A percentile compares a stretch with the other conserved stretches of the same genome.
Evolutionary conservation across 1,140 invertebrate species (phyloP).

Genomic region (Rhynchophorus ferrugineus): DNA sequence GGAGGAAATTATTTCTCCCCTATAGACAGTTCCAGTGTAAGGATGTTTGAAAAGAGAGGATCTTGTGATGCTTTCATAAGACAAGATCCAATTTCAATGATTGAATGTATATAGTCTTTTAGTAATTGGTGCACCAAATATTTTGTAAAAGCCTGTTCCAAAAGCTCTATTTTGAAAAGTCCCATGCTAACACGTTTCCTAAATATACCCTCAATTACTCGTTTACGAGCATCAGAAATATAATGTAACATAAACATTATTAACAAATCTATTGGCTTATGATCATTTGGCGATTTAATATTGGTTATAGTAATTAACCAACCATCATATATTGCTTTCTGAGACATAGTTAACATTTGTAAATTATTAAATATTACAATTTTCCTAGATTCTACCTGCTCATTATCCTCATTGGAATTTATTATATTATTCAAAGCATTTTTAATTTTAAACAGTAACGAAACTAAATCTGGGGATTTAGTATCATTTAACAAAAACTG

Average conservation of each 20-base stretch:
- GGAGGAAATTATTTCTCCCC: conserved; percentile 31
- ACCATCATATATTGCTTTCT: conserved; percentile 26
- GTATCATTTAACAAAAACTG: conserved; percentile 32
- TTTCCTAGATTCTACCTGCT: conserved; percentile 28
- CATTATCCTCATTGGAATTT: conserved; percentile 8
- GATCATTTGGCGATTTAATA: conserved; percentile 24
- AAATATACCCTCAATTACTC: conserved; percentile 40
- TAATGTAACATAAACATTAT: conserved; percentile 41
- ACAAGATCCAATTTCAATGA: conserved; percentile 40
- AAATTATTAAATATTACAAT: conserved; percentile 30
- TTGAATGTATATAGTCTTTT: conserved; percentile 37
- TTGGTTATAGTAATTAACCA: conserved; percentile 32
- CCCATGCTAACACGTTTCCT: conserved; percentile 39
- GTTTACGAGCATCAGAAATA: conserved; percentile 37
- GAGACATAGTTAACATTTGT: conserved; percentile 17
- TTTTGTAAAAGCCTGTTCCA: conserved; percentile 38
- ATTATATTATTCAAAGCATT: conserved; percentile 31
- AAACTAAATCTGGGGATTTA: conserved; percentile 19
- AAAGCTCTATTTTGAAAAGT: conserved; percentile 38
- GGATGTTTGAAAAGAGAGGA: conserved; percentile 26
- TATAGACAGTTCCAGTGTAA: conserved; percentile 21
- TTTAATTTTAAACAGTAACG: conserved; percentile 26
- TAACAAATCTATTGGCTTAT: conserved; percentile 42
- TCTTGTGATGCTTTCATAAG: conserved; percentile 25
- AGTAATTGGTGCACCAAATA: conserved; percentile 38